Evolutionary conservation across 2,113 vertebrate species (phyloP).

Genomic region (Alouatta palliata): DNA sequence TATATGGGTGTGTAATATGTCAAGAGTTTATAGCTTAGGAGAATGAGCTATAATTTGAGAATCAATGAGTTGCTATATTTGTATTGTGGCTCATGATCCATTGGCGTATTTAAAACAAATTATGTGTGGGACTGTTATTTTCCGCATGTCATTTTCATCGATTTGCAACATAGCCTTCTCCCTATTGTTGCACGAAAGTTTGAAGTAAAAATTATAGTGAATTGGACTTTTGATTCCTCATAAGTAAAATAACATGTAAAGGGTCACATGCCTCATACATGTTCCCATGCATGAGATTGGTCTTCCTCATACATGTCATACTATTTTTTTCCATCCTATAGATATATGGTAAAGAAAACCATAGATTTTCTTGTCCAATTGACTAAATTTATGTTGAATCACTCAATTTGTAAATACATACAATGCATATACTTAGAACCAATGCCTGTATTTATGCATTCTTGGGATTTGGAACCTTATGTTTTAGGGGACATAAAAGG

Average conservation of each 20-base stretch:
- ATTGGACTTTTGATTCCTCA: background rate
- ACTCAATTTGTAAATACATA: background rate
- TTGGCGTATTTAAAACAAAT: background rate
- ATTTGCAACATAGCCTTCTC: background rate
- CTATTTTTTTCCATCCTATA: background rate
- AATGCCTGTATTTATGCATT: constrained; percentile 20
- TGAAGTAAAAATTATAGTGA: constrained; percentile 7
- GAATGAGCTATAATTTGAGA: background rate
- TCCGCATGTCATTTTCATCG: background rate
- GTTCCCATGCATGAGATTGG: background rate
- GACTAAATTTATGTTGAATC: background rate
- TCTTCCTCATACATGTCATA: background rate
- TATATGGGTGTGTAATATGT: background rate
- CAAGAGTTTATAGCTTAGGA: background rate
- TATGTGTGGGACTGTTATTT: background rate
- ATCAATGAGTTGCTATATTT: background rate
- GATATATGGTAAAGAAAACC: background rate
- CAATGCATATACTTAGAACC: background rate
- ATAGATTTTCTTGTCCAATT: background rate
- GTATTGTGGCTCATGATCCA: background rate
- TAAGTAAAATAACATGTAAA: background rate
- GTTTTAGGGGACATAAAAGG: background rate
- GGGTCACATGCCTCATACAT: background rate
- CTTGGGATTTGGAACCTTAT: background rate
- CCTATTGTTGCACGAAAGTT: background rate